These are phyloP conservation scores for Puffinus mauretanicus DNA, from an alignment of 2,113 vertebrate species.

Conservation along the genomic window DNA sequence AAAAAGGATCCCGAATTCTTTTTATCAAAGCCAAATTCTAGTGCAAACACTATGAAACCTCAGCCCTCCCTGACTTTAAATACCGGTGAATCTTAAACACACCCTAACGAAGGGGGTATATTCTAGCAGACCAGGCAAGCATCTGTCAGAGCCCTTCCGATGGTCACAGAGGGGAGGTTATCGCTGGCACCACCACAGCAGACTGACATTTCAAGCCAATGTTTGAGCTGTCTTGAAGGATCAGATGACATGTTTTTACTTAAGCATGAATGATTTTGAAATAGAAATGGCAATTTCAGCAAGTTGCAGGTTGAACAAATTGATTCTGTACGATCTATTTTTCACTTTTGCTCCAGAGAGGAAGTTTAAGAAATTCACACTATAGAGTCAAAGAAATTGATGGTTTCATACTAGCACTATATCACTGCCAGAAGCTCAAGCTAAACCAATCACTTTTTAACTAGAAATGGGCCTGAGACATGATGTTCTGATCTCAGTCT, in stretches of 20 bases:
- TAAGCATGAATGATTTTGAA: not conserved
- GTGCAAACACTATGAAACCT: not conserved
- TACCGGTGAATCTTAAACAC: not conserved
- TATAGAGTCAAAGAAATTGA: slow-evolving; percentile 51
- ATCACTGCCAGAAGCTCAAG: slow-evolving; percentile 48
- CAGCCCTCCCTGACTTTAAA: not conserved
- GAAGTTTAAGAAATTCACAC: slow-evolving; percentile 52
- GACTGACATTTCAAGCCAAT: not conserved
- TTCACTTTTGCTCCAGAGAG: slow-evolving; percentile 42
- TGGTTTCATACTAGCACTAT: slow-evolving; percentile 29
- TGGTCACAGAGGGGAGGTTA: not conserved
- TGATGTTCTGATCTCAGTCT: slow-evolving; percentile 47
- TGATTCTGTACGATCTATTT: slow-evolving; percentile 29
- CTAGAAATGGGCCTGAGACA: slow-evolving; percentile 29
- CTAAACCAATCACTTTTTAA: slow-evolving; percentile 57
- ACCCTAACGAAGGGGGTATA: not conserved
- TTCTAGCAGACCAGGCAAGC: not conserved
- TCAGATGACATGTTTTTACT: not conserved
- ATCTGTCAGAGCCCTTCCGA: not conserved
- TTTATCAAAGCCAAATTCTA: not conserved
- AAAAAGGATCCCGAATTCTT: not conserved
- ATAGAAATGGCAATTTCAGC: slow-evolving; percentile 48
- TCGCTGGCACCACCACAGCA: not conserved
- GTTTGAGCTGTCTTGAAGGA: not conserved
- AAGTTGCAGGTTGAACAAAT: slow-evolving; percentile 40